These are phyloP conservation scores for Cyprinodon brontotheroides DNA, from an alignment of 2,113 vertebrate genomes.

Conservation along the genomic window DNA sequence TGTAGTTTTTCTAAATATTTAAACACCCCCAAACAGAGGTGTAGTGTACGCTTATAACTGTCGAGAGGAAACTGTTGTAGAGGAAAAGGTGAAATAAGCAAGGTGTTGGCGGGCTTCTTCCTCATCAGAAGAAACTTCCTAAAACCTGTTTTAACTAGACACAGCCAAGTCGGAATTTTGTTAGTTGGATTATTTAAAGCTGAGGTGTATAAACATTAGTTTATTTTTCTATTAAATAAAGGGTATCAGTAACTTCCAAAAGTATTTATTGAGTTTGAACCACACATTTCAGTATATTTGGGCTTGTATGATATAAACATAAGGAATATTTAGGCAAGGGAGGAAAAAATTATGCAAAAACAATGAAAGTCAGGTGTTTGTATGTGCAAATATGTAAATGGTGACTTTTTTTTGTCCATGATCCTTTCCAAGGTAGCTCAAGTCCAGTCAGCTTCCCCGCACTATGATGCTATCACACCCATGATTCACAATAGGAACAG, in stretches of 20 bases:
- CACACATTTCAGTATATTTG: not conserved
- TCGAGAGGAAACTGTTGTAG: conserved; percentile 45
- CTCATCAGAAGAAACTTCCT: conserved; percentile 50
- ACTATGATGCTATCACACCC: too few relatives aligned
- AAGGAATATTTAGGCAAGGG: too few relatives aligned
- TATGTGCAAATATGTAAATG: not conserved
- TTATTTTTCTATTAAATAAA: not conserved
- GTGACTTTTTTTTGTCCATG: not conserved
- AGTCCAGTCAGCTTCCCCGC: not conserved
- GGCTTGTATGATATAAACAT: not conserved
- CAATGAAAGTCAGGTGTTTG: not conserved
- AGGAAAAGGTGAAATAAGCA: conserved; percentile 34
- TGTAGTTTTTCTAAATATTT: conserved; percentile 14
- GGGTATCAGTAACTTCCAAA: not conserved
- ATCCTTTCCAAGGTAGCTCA: not conserved
- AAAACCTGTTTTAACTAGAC: not conserved
- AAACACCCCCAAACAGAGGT: not conserved
- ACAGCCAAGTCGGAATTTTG: not conserved
- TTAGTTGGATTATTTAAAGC: not conserved
- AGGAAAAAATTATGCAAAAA: not conserved
- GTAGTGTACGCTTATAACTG: not conserved
- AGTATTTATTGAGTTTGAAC: not conserved
- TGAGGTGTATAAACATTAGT: not conserved
- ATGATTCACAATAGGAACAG: not conserved
- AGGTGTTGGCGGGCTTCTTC: conserved; percentile 45